A percentile compares a stretch with the other conserved stretches of the same genome.
phyloP scores from a whole-genome alignment of 2,797 vertebrate genomes.

The Simalia tracyae region DNA sequence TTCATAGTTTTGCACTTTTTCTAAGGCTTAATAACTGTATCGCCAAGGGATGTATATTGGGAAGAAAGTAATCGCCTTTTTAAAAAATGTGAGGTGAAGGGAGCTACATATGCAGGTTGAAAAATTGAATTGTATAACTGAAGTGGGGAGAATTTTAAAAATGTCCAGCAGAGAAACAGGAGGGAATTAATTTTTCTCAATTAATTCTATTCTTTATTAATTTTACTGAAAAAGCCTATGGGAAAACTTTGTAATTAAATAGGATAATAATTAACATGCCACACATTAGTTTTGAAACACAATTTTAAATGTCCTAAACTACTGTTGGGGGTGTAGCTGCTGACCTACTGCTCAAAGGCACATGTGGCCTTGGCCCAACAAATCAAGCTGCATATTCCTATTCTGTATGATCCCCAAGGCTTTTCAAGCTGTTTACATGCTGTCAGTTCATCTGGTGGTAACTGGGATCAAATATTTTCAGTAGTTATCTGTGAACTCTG shows the following conservation, averaged over 20 bases:
- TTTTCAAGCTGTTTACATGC: background rate
- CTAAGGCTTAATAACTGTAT: background rate
- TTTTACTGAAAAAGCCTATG: background rate
- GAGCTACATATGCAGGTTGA: background rate
- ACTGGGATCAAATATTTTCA: too few species aligned
- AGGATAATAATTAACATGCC: background rate
- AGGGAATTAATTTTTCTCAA: background rate
- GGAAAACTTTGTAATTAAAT: background rate
- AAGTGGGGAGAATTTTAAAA: background rate
- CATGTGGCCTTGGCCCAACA: background rate
- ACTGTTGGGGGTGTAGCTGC: background rate
- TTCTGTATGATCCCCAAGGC: background rate
- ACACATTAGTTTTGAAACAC: background rate
- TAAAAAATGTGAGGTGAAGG: background rate
- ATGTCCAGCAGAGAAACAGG: background rate
- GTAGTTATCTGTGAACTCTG: too few species aligned
- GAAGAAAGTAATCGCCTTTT: background rate
- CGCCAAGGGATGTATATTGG: background rate
- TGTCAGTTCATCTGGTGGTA: too few species aligned
- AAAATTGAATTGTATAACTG: background rate
- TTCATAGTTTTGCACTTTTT: background rate
- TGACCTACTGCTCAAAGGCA: background rate
- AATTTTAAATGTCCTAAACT: background rate
- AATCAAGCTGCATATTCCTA: background rate
- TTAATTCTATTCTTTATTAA: background rate